Base-by-base conservation (phyloP, 2,797 vertebrate genomes). In the Gymnocypris eckloni region DNA sequence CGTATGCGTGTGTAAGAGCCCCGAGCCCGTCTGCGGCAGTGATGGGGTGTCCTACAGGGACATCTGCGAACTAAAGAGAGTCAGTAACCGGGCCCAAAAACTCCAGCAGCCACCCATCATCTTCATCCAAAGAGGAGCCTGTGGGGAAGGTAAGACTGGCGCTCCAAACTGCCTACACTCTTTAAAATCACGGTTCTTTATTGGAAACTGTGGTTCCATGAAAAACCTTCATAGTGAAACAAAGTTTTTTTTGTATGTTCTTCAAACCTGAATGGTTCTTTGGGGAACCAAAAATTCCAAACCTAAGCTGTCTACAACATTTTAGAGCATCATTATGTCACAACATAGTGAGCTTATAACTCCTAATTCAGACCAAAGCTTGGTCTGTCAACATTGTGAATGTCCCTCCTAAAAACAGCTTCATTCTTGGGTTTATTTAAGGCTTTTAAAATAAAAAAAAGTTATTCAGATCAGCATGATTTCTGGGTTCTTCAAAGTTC, bases 1-100 rank as follows among this genome's bases (percentile, higher is more conserved):
- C 9, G 90, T 94, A 86, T 99, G 98, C 90, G 89, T 83, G 81
- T 99, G 98, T 91, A 81, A 92, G 88, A 95, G 90, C 92, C 4
- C 56, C 87, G 97, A 97, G 48, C 96, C 96, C 3, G 97, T 97
- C 89, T 99, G 98, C 91, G 98, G 98, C 86, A 98, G 97, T 93
- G 97, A 99, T 85, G 97, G 94, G 7, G 95, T 94, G 2, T 97
- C 97, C 28, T 99, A 98, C 93, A 92, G 92, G 85, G 96, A 96
- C 95, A 84, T 95, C 92, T 99, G 98, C 94, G 96, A 96, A 88
- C 95, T 99, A 91, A 96, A 96, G 87, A 95, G 96, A 15, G 96
- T 96, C 86, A 97, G 96, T 91, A 93, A 90, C 88, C 94, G 95
- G 16, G 95, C 96, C 0, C 91, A 92, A 89, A 88, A 91, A 20